phyloP scores from a whole-genome alignment of 1,140 invertebrate species.

The Ceratitis capitata region DNA sequence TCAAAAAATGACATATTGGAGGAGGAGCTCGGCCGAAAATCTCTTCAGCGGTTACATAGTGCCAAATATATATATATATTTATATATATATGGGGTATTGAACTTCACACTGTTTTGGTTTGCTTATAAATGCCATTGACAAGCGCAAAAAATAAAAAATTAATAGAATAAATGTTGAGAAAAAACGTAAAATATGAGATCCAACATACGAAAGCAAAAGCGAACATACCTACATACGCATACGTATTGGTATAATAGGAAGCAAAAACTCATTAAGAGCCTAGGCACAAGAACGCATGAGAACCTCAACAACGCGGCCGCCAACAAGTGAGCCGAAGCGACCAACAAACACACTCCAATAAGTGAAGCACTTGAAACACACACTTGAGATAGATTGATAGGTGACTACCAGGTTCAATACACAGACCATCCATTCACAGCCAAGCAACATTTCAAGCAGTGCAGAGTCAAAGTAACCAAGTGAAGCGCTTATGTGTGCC shows the following conservation, averaged over 20 bases:
- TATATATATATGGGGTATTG: slow-evolving; percentile 34
- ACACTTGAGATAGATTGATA: slow-evolving; percentile 39
- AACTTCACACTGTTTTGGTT: slow-evolving; percentile 20
- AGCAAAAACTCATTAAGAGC: slow-evolving; percentile 15
- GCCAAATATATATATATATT: no score
- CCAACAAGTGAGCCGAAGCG: slow-evolving; percentile 23
- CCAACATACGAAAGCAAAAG: not conserved
- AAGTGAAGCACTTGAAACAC: slow-evolving; percentile 39
- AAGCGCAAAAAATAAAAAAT: not conserved
- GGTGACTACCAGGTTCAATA: slow-evolving; percentile 38
- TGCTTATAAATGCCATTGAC: not conserved
- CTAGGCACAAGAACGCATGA: not conserved
- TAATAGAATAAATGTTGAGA: not conserved
- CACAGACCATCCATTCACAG: not conserved
- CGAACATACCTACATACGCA: not conserved
- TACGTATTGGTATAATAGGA: slow-evolving; percentile 11
- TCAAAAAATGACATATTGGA: no score
- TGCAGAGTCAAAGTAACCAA: slow-evolving; percentile 3
- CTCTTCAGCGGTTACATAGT: no score
- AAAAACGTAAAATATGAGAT: not conserved
- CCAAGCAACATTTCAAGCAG: not conserved
- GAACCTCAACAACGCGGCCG: slow-evolving; percentile 19
- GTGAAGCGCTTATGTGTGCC: not conserved
- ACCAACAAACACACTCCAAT: slow-evolving; percentile 14
- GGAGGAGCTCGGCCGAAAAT: no score